Evolutionary conservation across 2,113 vertebrate genomes (phyloP).

Genomic region (Hipposideros armiger): DNA sequence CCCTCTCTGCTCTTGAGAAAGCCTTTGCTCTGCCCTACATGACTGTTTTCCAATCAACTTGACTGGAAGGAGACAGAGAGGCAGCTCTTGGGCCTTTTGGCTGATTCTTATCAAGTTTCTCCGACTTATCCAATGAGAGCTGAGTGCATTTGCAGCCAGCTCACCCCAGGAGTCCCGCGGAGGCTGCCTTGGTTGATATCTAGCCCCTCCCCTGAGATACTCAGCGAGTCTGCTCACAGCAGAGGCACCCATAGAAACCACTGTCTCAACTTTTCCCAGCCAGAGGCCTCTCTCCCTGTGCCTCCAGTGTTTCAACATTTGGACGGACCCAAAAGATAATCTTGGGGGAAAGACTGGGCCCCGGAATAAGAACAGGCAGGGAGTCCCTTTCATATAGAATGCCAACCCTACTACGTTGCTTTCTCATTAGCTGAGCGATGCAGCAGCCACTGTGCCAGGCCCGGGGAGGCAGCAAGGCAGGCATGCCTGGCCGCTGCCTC

Average conservation of each 20-base stretch:
- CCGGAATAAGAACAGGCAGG: background rate
- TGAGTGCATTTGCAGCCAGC: fast-evolving
- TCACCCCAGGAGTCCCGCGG: background rate
- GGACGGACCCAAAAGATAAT: background rate
- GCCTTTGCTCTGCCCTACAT: fast-evolving
- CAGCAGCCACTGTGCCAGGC: fast-evolving
- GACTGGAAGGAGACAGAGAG: background rate
- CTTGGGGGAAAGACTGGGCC: background rate
- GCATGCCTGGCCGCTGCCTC: background rate
- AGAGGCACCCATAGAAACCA: background rate
- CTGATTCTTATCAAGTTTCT: background rate
- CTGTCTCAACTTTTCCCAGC: background rate
- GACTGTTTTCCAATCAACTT: background rate
- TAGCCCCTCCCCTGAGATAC: no score
- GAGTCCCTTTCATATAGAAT: fast-evolving
- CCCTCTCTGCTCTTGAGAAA: background rate
- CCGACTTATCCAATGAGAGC: fast-evolving
- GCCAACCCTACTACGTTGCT: background rate
- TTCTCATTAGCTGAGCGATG: fast-evolving
- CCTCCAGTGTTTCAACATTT: no score
- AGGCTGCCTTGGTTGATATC: background rate
- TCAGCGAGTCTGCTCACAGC: fast-evolving
- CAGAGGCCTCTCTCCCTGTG: background rate
- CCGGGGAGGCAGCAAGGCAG: fast-evolving
- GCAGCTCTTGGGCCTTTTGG: background rate